A percentile compares a stretch with the other conserved stretches of the same genome.
Conservation (phyloP, 2,113 vertebrate genomes). For the Nesogale talazaci region DNA sequence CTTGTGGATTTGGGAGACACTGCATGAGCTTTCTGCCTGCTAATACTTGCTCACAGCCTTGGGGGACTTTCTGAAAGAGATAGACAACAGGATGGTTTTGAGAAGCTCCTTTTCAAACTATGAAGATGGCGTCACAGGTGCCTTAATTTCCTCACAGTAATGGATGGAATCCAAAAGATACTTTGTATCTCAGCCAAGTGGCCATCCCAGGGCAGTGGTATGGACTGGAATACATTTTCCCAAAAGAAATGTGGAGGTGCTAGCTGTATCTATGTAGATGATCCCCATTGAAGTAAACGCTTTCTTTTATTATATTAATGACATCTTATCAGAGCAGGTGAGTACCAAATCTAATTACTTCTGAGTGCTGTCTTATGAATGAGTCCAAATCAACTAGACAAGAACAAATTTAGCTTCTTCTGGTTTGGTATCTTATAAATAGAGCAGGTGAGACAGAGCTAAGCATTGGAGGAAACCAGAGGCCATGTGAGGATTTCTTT, state of each 20-base stretch:
- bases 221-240: not conserved
- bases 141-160: not conserved
- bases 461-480: not conserved
- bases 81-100: not conserved
- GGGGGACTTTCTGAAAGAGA: not conserved
- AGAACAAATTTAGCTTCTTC: not conserved
- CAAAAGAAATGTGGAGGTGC: not conserved
- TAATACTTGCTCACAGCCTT: not conserved
- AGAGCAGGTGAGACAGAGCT: not conserved
- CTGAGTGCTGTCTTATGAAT: not conserved
- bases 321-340: not conserved
- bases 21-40: not conserved
- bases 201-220: not conserved
- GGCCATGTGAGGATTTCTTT: not conserved
- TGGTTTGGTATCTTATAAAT: not conserved
- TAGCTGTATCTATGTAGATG: not conserved
- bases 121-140: not conserved
- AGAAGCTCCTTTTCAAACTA: not conserved
- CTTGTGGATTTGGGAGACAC: not conserved
- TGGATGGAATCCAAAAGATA: not conserved
- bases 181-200: not conserved
- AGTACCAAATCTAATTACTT: not conserved
- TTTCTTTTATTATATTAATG: not conserved
- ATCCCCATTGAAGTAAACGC: not conserved
- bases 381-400: not conserved